Evolutionary conservation across 2,113 vertebrate genomes (phyloP).

Genomic region (Tenrec ecaudatus): DNA sequence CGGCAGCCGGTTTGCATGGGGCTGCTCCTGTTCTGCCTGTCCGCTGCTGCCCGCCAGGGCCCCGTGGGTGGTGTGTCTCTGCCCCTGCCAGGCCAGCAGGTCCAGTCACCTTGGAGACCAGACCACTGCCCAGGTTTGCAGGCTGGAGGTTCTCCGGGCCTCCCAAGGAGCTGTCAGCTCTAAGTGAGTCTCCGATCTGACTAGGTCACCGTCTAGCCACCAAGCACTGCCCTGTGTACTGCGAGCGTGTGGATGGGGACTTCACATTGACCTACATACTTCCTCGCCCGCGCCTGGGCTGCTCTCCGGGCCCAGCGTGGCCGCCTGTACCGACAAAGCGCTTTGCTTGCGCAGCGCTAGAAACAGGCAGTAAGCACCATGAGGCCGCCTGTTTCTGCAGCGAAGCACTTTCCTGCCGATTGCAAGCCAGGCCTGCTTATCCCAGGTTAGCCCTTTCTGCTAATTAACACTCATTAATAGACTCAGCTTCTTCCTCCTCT

Average conservation of each 20-base stretch:
- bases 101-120: too few relatives aligned
- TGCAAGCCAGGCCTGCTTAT: not conserved
- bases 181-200: not conserved
- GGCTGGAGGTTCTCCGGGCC: not conserved
- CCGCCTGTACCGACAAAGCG: not conserved
- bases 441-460: not conserved
- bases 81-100: too few relatives aligned
- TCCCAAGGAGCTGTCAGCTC: not conserved
- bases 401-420: not conserved
- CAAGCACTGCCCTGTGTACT: not conserved
- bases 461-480: not conserved
- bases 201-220: not conserved
- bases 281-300: fast-evolving
- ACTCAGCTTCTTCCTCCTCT: not conserved
- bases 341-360: not conserved
- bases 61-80: not conserved
- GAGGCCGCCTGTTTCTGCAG: not conserved
- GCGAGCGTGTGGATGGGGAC: fast-evolving
- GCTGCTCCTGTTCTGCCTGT: not conserved
- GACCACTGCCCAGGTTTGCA: too few relatives aligned
- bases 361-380: not conserved
- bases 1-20: fast-evolving
- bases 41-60: not conserved
- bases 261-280: not conserved
- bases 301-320: not conserved